Conservation (phyloP, 2,797 vertebrate species). For the Buceros bicornis region DNA sequence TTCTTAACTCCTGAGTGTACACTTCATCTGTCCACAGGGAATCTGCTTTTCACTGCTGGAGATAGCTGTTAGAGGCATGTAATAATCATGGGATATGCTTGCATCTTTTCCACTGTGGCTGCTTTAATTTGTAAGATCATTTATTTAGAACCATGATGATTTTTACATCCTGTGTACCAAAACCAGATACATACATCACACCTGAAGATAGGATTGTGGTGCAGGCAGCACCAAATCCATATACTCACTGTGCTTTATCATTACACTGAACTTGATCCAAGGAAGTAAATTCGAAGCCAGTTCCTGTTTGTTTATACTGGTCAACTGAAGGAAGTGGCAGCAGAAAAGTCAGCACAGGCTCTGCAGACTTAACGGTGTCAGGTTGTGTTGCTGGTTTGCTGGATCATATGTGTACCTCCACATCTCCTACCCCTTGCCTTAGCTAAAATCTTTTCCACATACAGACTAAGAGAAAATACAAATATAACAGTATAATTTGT, state of each 20-base stretch:
- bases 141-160: not conserved
- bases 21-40: constrained; percentile 2
- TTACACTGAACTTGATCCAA: not conserved
- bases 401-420: not conserved
- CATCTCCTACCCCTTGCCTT: not conserved
- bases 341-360: not conserved
- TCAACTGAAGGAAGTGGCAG: not conserved
- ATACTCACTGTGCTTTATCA: not conserved
- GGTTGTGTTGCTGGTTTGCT: not conserved
- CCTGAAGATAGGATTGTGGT: not conserved
- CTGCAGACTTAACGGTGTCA: not conserved
- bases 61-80: not conserved
- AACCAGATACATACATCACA: not conserved
- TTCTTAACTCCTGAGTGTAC: constrained; percentile 7
- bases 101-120: not conserved
- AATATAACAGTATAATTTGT: not conserved
- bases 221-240: not conserved
- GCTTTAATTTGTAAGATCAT: not conserved
- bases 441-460: not conserved
- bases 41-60: not conserved
- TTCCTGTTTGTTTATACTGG: not conserved
- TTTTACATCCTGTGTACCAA: not conserved
- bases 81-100: not conserved
- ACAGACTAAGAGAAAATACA: not conserved
- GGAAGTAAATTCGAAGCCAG: not conserved